A percentile compares a stretch with the other conserved stretches of the same genome.
phyloP scores from a whole-genome alignment of 2,888 invertebrate species.

The Drosophila tripunctata region DNA sequence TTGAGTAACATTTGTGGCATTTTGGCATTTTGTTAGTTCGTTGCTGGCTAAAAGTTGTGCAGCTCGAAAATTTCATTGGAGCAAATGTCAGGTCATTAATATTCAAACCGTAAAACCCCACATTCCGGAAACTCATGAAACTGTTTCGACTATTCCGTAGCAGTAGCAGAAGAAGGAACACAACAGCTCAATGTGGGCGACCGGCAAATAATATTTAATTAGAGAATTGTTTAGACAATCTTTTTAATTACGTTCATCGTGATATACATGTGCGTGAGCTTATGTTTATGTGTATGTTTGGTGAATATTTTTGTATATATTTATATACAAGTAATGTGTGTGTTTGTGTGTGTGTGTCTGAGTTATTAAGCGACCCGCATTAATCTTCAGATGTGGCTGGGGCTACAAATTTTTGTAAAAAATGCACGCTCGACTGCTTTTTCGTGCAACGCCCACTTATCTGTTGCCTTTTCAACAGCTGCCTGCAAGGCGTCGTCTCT shows the following conservation, averaged over 20 bases:
- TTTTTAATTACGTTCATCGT: conserved; percentile 70
- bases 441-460: conserved; percentile 35
- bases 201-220: conserved; percentile 74
- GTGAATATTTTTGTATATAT: too few species aligned
- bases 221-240: conserved; percentile 77
- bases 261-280: not conserved
- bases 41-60: conserved; percentile 45
- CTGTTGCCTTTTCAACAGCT: conserved; percentile 10
- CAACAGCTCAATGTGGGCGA: conserved; percentile 68
- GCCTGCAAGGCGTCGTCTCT: conserved; percentile 28
- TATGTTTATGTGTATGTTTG: conserved; percentile 1
- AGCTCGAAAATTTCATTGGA: conserved; percentile 47
- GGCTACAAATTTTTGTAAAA: conserved; percentile 46
- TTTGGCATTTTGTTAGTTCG: conserved; percentile 12
- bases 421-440: conserved; percentile 47
- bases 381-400: conserved; percentile 60
- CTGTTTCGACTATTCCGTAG: conserved; percentile 39
- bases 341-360: conserved; percentile 17
- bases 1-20: conserved; percentile 77
- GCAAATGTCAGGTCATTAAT: conserved; percentile 73
- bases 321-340: too few species aligned
- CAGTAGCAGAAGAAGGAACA: not conserved
- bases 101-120: conserved; percentile 57
- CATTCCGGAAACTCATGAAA: conserved; percentile 29
- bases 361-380: conserved; percentile 64